Base-by-base conservation (phyloP, 1,140 invertebrate genomes). In the Rhyacophila brunnea region DNA sequence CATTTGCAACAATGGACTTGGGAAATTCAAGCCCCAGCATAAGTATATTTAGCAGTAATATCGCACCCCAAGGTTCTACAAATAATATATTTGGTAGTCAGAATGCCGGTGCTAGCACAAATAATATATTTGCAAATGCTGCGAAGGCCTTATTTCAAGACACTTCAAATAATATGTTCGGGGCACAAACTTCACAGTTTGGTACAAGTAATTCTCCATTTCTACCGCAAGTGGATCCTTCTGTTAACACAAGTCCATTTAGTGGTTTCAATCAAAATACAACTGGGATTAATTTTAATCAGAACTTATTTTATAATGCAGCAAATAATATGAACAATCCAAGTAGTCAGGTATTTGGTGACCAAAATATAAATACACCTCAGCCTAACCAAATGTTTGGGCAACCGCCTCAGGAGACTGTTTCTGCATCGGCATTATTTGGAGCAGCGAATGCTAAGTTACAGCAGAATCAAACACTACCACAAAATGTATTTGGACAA, bases 121-220 rank as follows among this genome's bases (percentile, higher is more conserved):
- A 6, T 6, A 49, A 49, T 32, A 14, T 58, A 34, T 58, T 58
- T 51, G 56, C 56, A 1, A 32, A 58, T 32, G 56, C 56, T 23
- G 56, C 56, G n/a, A 11, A 58, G 17, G 50, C 1, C 17, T 19
- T 58, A 44, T 58, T 51, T 35, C 56, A 58, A 7, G 6, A 18
- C 18, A 14, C 54, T n/a, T 10, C 47, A 13, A 44, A 44, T 20
- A 17, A 18, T n/a, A 40, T 40, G 1, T 58, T 58, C 18, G 56
- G 56, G 4, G 49, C 7, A 6, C 49, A 52, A 52, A 11, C 5
- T 17, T 5, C 32, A 7, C 15, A 32, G 7, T 40, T 20, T n/a
- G 9, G n/a, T 14, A 14, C 6, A 20, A 28, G 13, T 49, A 14
- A 17, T 9, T 28, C 23, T 28, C 3, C 23, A 28, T 28, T 28